Base-by-base conservation (phyloP, 1,140 invertebrate genomes). In the Platyura marginata region DNA sequence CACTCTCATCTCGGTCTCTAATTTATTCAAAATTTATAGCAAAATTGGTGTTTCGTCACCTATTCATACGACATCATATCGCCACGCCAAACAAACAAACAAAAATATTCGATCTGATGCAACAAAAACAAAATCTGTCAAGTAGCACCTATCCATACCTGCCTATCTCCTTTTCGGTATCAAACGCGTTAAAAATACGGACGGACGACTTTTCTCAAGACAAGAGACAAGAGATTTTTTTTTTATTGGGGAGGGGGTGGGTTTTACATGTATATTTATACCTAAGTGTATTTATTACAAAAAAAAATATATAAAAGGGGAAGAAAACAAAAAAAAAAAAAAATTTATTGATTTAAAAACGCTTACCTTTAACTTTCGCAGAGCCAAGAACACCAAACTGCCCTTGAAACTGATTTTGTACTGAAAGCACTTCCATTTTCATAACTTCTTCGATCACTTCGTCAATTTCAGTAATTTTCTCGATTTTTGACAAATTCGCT, bases 381-480 rank as follows among this genome's bases (percentile, higher is more conserved):
- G 57, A 59, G 38, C 54, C 53, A 38, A 60, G 58, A 46, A 60
- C 57, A 52, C 56, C 56, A 46, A 60, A 61, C 55, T 61, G 43
- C 53, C 55, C 56, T 55, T 61, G 58, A 53, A 59, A 57, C 43
- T 61, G 58, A 59, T 59, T 60, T 59, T 61, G 58, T 51, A 61
- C 57, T 50, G 58, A 59, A 36, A 61, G 56, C 50, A 61, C 56
- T 59, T 61, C 58, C 58, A 61, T 61, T 56, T 61, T 61, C 56
- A 59, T 57, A 18, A 48, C 32, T 37, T 48, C 48, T 46, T 48
- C 46, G 21, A 49, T 47, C 16, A 49, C 43, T 33, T 50, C 43
- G 46, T 50, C 49, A 38, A 48, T 47, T 38, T 48, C 39, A 42
- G 3, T 18, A 38, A 38, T 38, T 18, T 38, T 38, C 25, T 29